Base-by-base conservation (phyloP, 2,888 invertebrate genomes). In the Euclidia mi region DNA sequence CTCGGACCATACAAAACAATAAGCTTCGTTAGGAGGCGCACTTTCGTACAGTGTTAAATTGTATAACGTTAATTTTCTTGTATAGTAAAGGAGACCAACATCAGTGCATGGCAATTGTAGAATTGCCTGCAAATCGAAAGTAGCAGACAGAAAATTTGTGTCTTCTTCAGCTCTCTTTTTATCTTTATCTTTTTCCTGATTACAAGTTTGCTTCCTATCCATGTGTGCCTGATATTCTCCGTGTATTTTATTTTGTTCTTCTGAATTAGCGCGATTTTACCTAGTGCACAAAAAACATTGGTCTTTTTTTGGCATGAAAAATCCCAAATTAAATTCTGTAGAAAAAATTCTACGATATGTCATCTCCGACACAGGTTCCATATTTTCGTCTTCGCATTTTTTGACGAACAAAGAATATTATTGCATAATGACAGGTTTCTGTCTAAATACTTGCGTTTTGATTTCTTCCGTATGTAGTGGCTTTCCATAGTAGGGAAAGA, bases 161-260 rank as follows among this genome's bases (percentile, higher is more conserved):
- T 47, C 38, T 40, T 51, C 11, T 17, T 34, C 12, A 17, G 56
- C 50, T 17, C 38, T 55, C 14, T 51, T 41, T 48, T 63, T 56
- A 15, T 63, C 62, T 14, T 48, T 56, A 7, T 18, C 35, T 50
- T 57, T 57, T 49, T 32, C 41, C 11, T 18, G 25, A 6, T 45
- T 40, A 43, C 63, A 58, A 1, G 10, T n/a, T 2, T 43, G 2
- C n/a, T 43, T 43, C 31, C 29, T 15, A n/a, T 3, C 31, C 3
- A 29, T 15, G n/a, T 42, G 42, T 4, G 9, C 14, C 3, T 29
- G 4, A 9, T 42, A 42, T 15, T 28, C 42, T 10, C n/a, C n/a
- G n/a, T n/a, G n/a, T n/a, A 32, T 32, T 11, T 32, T 4, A n/a
- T 11, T 3, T 11, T 11, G 2, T 11, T n/a, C 2, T 1, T n/a